Base-by-base conservation (phyloP, 2,888 invertebrate species). In the Anodontia alba region DNA sequence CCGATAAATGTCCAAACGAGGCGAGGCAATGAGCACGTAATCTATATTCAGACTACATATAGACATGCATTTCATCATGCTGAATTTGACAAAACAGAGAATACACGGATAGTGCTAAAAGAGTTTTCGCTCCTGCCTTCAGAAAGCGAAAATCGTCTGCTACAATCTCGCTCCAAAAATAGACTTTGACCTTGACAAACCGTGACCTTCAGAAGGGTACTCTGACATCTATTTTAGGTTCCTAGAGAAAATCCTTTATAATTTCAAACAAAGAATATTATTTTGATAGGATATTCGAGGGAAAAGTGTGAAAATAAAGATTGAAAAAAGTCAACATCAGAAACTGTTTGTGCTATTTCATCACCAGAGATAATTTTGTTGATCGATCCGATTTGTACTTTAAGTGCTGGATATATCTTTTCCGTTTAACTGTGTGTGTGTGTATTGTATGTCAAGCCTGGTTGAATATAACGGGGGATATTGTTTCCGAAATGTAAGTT, bases 171-270 rank as follows among this genome's bases (percentile, higher is more conserved):
- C 38, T 38, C 38, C 38, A 62, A 33, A 62, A 62, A 33, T 62
- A 62, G 62, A 17, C 10, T 33, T 10, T 62, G 62, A 62, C 62
- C 62, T 62, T 62, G 62, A 33, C 62, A 62, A 62, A 26, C 31
- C 31, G 62, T 62, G 62, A 62, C 62, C 62, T 62, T 62, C 62
- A 62, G 62, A 62, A 62, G 62, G 62, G 62, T 62, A 62, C 33
- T 62, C 12, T 62, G 62, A 62, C 62, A 29, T 62, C 29, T 33
- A 62, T 33, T 62, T 33, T 62, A 62, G 62, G 62, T 23, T 29
- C 62, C 62, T 26, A 8, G n/a, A 33, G 7, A 33, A 62, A 33
- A 23, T 62, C 31, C 33, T 26, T 62, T 31, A 62, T 62, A 26
- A 33, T 20, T 33, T 17, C 10, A 62, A 62, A 62, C 62, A 62